These are phyloP conservation scores for Aplysina aerophoba DNA, from an alignment of 37 sponge, comb jelly and placozoan genomes.

Conservation along the genomic window DNA sequence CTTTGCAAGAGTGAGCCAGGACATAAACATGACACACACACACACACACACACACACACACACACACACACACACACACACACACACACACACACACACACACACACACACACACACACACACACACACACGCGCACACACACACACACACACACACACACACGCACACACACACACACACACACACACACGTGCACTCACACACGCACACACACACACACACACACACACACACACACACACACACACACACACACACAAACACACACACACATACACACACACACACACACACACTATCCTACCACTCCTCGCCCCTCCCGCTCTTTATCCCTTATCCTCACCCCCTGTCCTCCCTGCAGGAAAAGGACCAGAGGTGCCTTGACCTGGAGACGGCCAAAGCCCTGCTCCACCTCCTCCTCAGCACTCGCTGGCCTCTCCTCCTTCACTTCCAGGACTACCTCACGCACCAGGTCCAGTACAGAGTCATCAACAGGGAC, in stretches of 20 bases:
- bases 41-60: not conserved
- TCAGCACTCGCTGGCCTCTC: conserved; percentile 14
- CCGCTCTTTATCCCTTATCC: not conserved
- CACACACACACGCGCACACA: no score
- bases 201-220: no score
- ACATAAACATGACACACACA: not conserved
- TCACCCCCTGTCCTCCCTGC: not conserved
- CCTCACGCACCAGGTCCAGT: conserved; percentile 25
- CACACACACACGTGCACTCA: no score
- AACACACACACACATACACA: not conserved
- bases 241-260: not conserved
- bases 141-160: no score
- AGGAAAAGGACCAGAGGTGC: conserved; percentile 38
- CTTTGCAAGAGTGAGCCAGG: conserved; percentile 31
- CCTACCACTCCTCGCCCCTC: not conserved
- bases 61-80: not conserved
- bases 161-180: no score
- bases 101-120: no score
- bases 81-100: conserved; percentile 18
- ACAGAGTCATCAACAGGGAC: conserved; percentile 43
- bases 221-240: not conserved
- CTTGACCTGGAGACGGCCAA: conserved; percentile 32
- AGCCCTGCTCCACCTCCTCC: conserved; percentile 19
- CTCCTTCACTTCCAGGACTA: conserved; percentile 4
- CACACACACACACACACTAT: not conserved